Base-by-base conservation (phyloP, 1,140 invertebrate species). In the Teleopsis dalmanni region DNA sequence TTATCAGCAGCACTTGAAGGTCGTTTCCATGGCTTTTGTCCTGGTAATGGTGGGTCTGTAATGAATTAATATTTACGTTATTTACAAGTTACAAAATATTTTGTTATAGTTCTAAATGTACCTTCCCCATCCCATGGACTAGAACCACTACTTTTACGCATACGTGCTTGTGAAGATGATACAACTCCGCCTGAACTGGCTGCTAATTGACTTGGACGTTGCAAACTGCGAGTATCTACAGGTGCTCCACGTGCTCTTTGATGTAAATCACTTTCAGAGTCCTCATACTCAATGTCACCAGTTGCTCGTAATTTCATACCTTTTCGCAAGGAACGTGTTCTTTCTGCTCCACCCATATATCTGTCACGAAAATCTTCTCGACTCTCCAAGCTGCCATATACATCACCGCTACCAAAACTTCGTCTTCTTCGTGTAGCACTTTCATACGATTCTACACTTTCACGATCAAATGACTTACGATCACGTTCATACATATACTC, bases 1-100 rank as follows among this genome's bases (percentile, higher is more conserved):
- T 72, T 72, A 53, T 76, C 75, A 2, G 75, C 73, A 1, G 81
- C 80, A 58, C 81, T 82, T 33, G 77, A 78, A 0, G 81, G 81
- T 50, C 81, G 70, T 53, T 81, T 81, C 47, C 79, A 80, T 56
- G 78, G 51, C 18, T 76, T 77, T 50, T 78, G 70, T 26, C 77
- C 79, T 4, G 76, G 70, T 9, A 73, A 56, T 4, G 70, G 58
- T 4, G 67, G 56, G 45, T 74, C 73, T 73, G 14, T 51, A 51
- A 43, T 59, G 65, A 37, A 4, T 34, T 37, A 6, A 37, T 19
- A 19, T 37, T 16, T 37, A 13, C 7, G 13, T 8, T 8, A 29
- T 29, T 8, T 37, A 40, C 16, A 23, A n/a, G 18, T 2, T 35
- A 33, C 13, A 22, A 13, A 3, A 34, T 47, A 26, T 1, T 21